Conservation (phyloP, 2,888 invertebrate genomes). For the Timema podura region DNA sequence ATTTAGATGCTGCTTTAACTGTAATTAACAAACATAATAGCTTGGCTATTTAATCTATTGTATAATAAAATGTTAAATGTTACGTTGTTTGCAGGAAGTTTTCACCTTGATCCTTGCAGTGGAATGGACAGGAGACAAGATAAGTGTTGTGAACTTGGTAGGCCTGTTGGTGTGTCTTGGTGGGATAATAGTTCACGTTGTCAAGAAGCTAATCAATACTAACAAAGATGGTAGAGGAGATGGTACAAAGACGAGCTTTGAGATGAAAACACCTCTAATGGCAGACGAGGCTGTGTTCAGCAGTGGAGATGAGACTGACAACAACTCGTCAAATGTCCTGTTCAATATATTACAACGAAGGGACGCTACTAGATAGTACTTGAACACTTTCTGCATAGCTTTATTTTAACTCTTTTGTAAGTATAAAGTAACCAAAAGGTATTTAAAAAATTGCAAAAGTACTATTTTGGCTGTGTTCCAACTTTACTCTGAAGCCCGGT, state of each 20-base stretch:
- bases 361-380: conserved; percentile 7
- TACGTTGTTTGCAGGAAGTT: conserved; percentile 69
- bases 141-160: conserved; percentile 75
- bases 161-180: conserved; percentile 84
- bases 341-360: conserved; percentile 26
- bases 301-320: conserved; percentile 22
- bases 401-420: no score
- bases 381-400: no score
- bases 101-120: conserved; percentile 87
- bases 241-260: conserved; percentile 11
- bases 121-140: conserved; percentile 77
- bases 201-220: conserved; percentile 6
- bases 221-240: background rate
- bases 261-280: conserved; percentile 23
- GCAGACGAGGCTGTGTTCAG: conserved; percentile 23
- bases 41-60: no score
- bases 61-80: background rate
- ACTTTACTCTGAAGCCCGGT: no score
- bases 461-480: no score
- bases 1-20: no score
- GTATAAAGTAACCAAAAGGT: no score
- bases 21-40: no score
- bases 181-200: conserved; percentile 77
- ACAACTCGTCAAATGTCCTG: conserved; percentile 23
- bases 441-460: no score